Conservation (phyloP, 2,888 invertebrate genomes). For the Neelides folsomi region DNA sequence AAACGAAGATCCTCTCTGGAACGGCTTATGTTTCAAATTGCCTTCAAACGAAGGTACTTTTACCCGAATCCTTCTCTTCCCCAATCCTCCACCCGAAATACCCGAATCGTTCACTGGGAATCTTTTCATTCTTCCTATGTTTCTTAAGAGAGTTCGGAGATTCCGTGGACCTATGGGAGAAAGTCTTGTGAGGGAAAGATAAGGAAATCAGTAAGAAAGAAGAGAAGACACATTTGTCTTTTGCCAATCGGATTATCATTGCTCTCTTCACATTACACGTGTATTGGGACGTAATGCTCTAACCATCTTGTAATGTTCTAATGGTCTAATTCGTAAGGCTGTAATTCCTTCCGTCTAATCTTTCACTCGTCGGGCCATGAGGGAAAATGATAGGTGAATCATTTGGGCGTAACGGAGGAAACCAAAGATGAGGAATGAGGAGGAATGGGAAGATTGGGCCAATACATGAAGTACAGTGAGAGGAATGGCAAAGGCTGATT, state of each 20-base stretch:
- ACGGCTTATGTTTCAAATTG: not conserved
- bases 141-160: no score
- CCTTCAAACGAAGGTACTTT: conserved; percentile 4
- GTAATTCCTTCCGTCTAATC: conserved; percentile 2
- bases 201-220: conserved; percentile 4
- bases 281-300: conserved; percentile 5
- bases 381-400: not conserved
- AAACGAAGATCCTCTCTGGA: no score
- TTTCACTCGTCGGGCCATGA: not conserved
- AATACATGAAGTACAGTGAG: no score
- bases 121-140: no score
- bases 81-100: conserved; percentile 2
- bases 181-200: not conserved
- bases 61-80: not conserved
- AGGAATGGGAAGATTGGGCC: no score
- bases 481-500: no score
- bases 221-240: conserved; percentile 12
- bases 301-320: conserved; percentile 4
- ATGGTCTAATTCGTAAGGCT: conserved; percentile 8
- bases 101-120: no score
- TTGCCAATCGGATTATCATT: conserved; percentile 19
- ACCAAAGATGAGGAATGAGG: no score
- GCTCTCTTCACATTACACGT: conserved; percentile 13
- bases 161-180: no score
- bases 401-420: not conserved